phyloP scores from a whole-genome alignment of 92 coral and sea anemone species.

The Parazoanthus darwini region DNA sequence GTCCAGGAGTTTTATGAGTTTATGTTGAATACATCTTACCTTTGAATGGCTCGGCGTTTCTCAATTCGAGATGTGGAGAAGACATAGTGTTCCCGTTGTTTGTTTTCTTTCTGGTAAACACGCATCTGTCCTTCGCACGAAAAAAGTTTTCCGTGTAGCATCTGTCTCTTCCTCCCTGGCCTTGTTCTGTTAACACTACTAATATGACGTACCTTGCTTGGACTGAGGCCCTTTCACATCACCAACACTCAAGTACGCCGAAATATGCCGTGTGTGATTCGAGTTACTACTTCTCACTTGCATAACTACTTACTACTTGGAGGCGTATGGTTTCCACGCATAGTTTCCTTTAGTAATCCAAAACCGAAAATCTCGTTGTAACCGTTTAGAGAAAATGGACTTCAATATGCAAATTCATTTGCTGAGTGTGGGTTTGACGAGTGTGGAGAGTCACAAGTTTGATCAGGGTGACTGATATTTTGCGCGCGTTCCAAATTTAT shows the following conservation, averaged over 20 bases:
- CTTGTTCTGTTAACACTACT: neutral
- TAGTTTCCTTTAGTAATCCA: neutral
- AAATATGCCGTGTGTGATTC: neutral
- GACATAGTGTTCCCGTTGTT: neutral
- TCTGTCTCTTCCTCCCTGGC: neutral
- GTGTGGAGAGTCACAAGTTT: neutral
- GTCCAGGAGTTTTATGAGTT: neutral
- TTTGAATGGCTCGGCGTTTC: neutral
- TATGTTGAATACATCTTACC: neutral
- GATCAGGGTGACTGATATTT: neutral
- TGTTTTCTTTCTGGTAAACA: neutral
- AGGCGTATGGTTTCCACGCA: neutral
- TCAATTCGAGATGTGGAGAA: neutral
- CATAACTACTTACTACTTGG: neutral
- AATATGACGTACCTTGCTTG: neutral
- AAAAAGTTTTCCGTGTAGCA: too few species aligned
- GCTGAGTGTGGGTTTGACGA: neutral
- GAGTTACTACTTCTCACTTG: neutral
- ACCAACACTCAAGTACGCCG: neutral
- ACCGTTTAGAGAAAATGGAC: neutral
- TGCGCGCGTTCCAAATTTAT: neutral
- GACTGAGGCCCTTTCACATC: neutral
- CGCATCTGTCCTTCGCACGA: neutral
- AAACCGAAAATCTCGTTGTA: neutral
- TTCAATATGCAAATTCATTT: neutral